These are phyloP conservation scores for Cladorhizidae sp. DNA, from an alignment of 37 sponge, comb jelly and placozoan genomes.

Conservation along the genomic window DNA sequence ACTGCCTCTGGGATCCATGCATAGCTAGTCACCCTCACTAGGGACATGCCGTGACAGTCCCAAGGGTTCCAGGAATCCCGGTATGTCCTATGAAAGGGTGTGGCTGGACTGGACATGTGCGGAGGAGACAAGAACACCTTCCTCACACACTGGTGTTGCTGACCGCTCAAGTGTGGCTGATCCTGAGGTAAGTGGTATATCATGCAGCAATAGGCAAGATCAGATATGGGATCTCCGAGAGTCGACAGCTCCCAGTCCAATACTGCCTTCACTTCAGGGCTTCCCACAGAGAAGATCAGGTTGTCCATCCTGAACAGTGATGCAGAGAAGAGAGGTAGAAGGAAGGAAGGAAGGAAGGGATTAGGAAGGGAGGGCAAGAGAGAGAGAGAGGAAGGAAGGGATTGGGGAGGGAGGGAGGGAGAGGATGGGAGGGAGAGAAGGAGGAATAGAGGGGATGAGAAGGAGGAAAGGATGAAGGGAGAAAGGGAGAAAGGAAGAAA, in stretches of 20 bases:
- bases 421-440: too few species aligned
- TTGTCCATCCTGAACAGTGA: slow-evolving; percentile 57
- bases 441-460: not conserved
- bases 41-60: too few species aligned
- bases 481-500: not conserved
- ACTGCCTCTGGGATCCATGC: too few species aligned
- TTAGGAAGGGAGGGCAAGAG: not conserved
- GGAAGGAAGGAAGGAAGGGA: not conserved
- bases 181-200: slow-evolving; percentile 54
- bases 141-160: not conserved
- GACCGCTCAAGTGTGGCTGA: slow-evolving; percentile 47
- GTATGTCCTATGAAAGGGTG: too few species aligned
- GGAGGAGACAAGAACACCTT: not conserved
- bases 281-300: slow-evolving; percentile 42
- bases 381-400: too few species aligned
- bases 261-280: slow-evolving; percentile 64
- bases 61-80: too few species aligned
- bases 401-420: too few species aligned
- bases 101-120: too few species aligned
- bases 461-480: not conserved
- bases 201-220: slow-evolving; percentile 73
- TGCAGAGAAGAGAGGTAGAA: not conserved
- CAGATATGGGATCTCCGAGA: slow-evolving; percentile 77
- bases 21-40: too few species aligned
- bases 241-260: slow-evolving; percentile 90